These are phyloP conservation scores for Volucella zonaria DNA, from an alignment of 2,888 invertebrate genomes.

Conservation along the genomic window DNA sequence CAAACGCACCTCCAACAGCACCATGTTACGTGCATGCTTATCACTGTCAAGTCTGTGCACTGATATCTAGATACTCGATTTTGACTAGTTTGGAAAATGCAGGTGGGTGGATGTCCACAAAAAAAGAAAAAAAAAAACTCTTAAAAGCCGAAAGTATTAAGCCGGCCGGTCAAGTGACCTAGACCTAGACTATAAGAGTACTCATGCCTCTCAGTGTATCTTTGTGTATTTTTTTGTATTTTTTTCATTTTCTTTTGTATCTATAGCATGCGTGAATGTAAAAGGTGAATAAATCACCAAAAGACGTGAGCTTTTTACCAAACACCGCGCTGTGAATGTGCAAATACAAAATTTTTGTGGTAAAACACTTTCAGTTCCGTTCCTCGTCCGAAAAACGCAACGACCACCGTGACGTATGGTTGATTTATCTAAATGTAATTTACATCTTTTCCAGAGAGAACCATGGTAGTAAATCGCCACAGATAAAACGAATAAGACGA, in stretches of 20 bases:
- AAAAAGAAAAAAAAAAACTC: neutral
- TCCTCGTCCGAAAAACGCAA: constrained; percentile 24
- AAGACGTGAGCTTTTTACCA: constrained; percentile 27
- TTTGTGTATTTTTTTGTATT: constrained; percentile 27
- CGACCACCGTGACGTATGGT: neutral
- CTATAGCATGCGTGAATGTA: constrained; percentile 14
- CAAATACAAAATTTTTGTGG: constrained; percentile 49
- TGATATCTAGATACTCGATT: constrained; percentile 40
- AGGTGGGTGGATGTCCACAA: constrained; percentile 55
- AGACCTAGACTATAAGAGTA: constrained; percentile 56
- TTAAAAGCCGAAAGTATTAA: neutral
- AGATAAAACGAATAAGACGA: neutral
- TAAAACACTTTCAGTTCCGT: constrained; percentile 44
- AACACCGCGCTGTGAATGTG: constrained; percentile 24
- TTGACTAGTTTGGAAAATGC: constrained; percentile 55
- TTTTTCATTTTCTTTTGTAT: constrained; percentile 4
- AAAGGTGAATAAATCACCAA: constrained; percentile 53
- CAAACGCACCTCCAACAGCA: neutral
- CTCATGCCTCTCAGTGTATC: constrained; percentile 7
- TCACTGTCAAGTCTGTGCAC: constrained; percentile 48
- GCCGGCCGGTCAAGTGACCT: constrained; percentile 69
- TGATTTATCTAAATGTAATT: constrained; percentile 45
- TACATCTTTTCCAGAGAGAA: constrained; percentile 35
- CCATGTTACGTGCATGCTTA: constrained; percentile 26
- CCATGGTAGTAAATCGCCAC: constrained; percentile 11